Evolutionary conservation across 2,797 vertebrate genomes (phyloP).

Genomic region (Xyrichtys novacula): DNA sequence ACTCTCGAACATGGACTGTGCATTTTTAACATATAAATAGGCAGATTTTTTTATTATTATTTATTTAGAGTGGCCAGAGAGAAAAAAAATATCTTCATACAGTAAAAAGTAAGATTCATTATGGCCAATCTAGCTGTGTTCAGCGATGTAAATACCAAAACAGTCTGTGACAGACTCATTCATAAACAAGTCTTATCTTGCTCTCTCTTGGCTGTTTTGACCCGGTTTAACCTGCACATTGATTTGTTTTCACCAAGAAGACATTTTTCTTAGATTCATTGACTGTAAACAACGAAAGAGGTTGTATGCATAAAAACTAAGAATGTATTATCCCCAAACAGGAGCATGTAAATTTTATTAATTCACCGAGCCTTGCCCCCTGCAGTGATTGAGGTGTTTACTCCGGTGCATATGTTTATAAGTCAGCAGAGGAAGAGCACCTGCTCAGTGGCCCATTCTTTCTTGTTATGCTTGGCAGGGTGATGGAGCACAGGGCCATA

Average conservation of each 20-base stretch:
- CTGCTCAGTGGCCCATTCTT: constrained; percentile 78
- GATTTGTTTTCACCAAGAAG: constrained; percentile 35
- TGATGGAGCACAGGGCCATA: constrained; percentile 77
- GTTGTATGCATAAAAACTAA: constrained; percentile 38
- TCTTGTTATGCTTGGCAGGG: constrained; percentile 78
- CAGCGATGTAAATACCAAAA: neutral
- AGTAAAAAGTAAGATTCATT: neutral
- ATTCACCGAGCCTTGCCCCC: constrained; percentile 49
- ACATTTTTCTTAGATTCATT: constrained; percentile 50
- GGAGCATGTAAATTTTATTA: constrained; percentile 54
- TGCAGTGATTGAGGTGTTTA: constrained; percentile 78
- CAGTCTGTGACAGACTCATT: constrained; percentile 19
- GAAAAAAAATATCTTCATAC: neutral
- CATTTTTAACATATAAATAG: neutral
- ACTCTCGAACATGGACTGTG: neutral
- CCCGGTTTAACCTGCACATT: constrained; percentile 43
- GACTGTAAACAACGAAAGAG: constrained; percentile 40
- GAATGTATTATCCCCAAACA: constrained; percentile 21
- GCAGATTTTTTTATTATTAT: neutral
- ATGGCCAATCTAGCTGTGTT: constrained; percentile 5
- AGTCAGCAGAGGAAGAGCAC: constrained; percentile 71
- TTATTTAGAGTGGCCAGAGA: neutral
- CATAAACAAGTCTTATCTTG: constrained; percentile 30
- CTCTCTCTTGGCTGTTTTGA: constrained; percentile 37
- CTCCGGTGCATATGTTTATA: constrained; percentile 73